Conservation (phyloP, 2,888 invertebrate species). For the Lamellibrachia satsuma region DNA sequence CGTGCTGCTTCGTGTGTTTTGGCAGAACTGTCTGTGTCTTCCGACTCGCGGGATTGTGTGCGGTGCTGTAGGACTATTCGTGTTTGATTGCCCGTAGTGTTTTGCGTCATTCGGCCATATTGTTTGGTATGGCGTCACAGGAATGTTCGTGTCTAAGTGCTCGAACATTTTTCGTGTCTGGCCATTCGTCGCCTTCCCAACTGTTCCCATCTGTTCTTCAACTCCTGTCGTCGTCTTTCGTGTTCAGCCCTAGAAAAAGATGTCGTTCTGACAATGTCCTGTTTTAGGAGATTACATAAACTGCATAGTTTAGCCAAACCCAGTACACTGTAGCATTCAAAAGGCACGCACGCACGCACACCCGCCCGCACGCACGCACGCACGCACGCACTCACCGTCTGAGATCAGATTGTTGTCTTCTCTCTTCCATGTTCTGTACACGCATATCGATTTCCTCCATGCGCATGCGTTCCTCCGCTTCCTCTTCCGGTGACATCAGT, state of each 20-base stretch:
- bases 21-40: too few species aligned
- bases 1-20: too few species aligned
- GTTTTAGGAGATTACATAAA: neutral
- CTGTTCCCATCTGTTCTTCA: slow-evolving; percentile 6
- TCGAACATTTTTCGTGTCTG: neutral
- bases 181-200: neutral
- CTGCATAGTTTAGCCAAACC: neutral
- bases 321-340: too few species aligned
- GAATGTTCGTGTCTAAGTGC: neutral
- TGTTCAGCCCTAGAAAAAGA: neutral
- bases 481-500: slow-evolving; percentile 1
- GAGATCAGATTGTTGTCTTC: neutral
- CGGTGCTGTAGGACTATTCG: too few species aligned
- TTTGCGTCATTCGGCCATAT: neutral
- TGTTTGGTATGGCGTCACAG: neutral
- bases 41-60: too few species aligned
- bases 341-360: neutral
- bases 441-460: neutral
- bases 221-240: neutral
- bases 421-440: neutral
- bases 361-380: neutral
- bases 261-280: neutral
- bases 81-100: neutral
- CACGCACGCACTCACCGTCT: neutral
- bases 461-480: slow-evolving; percentile 11